These are phyloP conservation scores for Tetragonula carbonaria DNA, from an alignment of 2,888 invertebrate species.

Conservation along the genomic window DNA sequence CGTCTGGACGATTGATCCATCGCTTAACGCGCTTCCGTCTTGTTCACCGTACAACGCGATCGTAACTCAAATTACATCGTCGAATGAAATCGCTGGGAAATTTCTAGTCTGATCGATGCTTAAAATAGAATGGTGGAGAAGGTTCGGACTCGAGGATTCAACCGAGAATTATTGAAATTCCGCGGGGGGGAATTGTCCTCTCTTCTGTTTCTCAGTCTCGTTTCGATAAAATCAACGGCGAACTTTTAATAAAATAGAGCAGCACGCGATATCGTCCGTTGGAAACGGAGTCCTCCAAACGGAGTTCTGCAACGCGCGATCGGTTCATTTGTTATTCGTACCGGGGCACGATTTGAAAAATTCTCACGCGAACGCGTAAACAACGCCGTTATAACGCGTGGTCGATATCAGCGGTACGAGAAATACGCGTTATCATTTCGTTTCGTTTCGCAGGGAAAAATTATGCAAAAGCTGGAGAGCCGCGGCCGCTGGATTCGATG, in stretches of 20 bases:
- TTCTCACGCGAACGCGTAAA: neutral
- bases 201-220: no score
- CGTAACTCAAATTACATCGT: neutral
- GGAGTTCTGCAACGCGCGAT: neutral
- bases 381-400: neutral
- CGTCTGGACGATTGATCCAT: neutral
- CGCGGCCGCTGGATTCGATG: no score
- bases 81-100: neutral
- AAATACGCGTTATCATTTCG: neutral
- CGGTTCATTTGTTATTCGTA: neutral
- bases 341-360: neutral
- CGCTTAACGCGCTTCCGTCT: neutral
- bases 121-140: neutral
- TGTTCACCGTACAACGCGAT: neutral
- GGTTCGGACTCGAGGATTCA: neutral
- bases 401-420: no score
- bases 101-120: neutral
- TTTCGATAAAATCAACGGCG: no score
- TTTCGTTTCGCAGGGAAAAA: neutral
- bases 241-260: no score
- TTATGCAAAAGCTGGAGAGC: neutral
- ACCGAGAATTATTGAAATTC: neutral
- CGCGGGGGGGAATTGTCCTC: no score
- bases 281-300: no score
- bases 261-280: no score